phyloP scores from a whole-genome alignment of 2,113 vertebrate species.

The Rhynchomys soricoides region DNA sequence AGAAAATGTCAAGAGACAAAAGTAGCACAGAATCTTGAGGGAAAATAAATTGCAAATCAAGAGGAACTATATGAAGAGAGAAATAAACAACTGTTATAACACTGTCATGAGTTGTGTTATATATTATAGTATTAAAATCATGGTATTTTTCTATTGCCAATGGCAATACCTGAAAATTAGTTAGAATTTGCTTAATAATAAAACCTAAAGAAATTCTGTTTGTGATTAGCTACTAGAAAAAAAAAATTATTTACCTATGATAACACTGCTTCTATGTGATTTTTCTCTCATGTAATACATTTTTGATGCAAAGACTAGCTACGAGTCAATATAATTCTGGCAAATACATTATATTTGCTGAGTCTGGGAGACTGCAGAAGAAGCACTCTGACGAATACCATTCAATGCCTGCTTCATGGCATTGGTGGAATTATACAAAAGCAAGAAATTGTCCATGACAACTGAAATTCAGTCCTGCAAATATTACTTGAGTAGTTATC shows the following conservation, averaged over 20 bases:
- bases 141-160: constrained; percentile 33
- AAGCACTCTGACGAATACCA: not conserved
- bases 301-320: constrained; percentile 44
- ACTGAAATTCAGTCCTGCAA: not conserved
- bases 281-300: constrained; percentile 53
- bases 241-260: constrained; percentile 53
- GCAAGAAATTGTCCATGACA: constrained; percentile 22
- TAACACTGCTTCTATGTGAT: constrained; percentile 45
- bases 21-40: not conserved
- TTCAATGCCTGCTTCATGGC: not conserved
- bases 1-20: not conserved
- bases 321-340: constrained; percentile 41
- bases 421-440: not conserved
- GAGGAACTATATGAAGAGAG: not conserved
- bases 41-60: not conserved
- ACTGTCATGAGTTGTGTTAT: not conserved
- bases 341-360: constrained; percentile 5
- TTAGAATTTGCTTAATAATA: constrained; percentile 63
- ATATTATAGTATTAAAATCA: constrained; percentile 1
- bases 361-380: not conserved
- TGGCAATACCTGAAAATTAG: constrained; percentile 24
- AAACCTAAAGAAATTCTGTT: constrained; percentile 45
- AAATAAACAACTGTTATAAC: not conserved
- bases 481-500: not conserved
- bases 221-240: constrained; percentile 62